Base-by-base conservation (phyloP, 2,888 invertebrate genomes). In the Conus canariensis region DNA sequence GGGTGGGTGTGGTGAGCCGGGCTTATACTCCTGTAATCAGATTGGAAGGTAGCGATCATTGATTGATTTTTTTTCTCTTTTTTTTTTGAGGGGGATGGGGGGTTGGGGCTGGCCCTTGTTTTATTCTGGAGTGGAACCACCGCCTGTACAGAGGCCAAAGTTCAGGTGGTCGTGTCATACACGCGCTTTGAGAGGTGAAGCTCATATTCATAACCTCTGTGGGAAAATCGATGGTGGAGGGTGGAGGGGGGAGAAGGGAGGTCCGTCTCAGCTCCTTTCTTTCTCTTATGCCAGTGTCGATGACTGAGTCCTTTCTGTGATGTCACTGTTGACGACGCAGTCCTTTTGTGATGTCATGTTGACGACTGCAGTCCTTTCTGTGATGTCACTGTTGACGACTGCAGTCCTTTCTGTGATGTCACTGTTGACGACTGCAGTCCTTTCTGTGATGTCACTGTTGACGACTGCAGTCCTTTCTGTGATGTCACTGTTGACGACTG, bases 1-100 rank as follows among this genome's bases (percentile, higher is more conserved):
- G 60, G 64, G 64, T 64, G 64, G 10, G 16, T 16, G 16, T 16
- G 16, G 22, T 70, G 70, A 10, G 22, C 64, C 16, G n/a, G 10
- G n/a, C 30, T 45, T 86, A 30, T 14, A 12, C 67, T 45, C 60
- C 19, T 67, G 25, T 86, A 86, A 86, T 86, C 86, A 86, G 86
- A 86, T 86, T 86, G 25, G 67, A 86, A 86, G 86, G 86, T 86
- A 67, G 45, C 86, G 64, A 67, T 86, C 86, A 30, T 12, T 86
- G 86, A 86, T 86, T 86, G 67, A 67, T 86, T 67, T 64, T 30
- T 6, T 7, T 86, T 67, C 25, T 30, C 1, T 7, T 85, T 85
- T n/a, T n/a, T 58, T 56, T n/a, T 45, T 10, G 64, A 67, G 64
- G 45, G 67, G 86, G 25, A 3, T 22, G 67, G 86, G 25, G 16